A percentile compares a stretch with the other conserved stretches of the same genome.
Conservation (phyloP, 2,113 vertebrate species). For the Microcebus murinus region DNA sequence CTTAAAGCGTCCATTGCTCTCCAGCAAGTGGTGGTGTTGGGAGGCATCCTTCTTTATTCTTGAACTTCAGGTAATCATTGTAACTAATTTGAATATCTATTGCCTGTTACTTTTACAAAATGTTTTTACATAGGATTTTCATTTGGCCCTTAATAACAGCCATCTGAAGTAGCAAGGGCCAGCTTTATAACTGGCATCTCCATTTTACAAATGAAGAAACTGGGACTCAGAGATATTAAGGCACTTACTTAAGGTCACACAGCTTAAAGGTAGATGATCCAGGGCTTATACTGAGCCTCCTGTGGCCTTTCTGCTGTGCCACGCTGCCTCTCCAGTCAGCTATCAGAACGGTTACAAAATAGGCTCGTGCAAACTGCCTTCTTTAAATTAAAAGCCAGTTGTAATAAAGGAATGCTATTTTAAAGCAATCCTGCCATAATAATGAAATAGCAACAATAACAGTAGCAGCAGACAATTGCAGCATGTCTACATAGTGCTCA, state of each 20-base stretch:
- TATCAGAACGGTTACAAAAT: background rate
- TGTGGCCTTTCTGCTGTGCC: background rate
- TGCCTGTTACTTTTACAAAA: slow-evolving; percentile 13
- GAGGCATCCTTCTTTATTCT: slow-evolving; percentile 14
- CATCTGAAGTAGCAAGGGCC: background rate
- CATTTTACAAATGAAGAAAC: slow-evolving; percentile 31
- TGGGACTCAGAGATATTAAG: background rate
- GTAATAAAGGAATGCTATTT: background rate
- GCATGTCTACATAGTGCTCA: background rate
- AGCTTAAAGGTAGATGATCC: background rate
- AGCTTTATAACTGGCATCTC: slow-evolving; percentile 20
- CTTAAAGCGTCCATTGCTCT: background rate
- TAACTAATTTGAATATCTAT: background rate
- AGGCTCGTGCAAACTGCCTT: background rate
- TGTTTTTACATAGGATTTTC: background rate
- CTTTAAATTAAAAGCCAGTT: background rate
- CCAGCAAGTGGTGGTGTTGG: background rate
- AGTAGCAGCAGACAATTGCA: background rate
- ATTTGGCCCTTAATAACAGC: background rate
- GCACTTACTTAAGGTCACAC: background rate
- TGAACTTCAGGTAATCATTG: slow-evolving; percentile 11
- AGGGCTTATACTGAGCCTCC: background rate
- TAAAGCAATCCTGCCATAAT: background rate
- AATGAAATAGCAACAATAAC: background rate
- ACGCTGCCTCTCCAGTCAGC: background rate